A percentile compares a stretch with the other conserved stretches of the same genome.
Conservation (phyloP, 2,888 invertebrate species). For the Drosophila pseudotakahashii region DNA sequence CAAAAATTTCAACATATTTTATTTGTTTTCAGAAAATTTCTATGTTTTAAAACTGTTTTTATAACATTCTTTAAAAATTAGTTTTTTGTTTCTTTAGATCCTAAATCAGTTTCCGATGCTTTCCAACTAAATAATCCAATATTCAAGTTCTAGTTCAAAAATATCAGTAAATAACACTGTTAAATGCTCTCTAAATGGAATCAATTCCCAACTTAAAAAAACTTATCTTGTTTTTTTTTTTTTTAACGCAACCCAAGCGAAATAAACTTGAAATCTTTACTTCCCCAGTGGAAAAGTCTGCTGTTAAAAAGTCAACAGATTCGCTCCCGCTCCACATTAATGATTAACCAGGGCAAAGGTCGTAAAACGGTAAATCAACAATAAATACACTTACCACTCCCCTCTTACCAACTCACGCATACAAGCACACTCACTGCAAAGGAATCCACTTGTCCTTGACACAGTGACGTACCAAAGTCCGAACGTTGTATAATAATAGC, state of each 20-base stretch:
- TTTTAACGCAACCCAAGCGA: background rate
- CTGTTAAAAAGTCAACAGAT: slow-evolving; percentile 27
- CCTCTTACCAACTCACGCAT: slow-evolving; percentile 16
- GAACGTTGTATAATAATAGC: slow-evolving; percentile 45
- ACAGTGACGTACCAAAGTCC: slow-evolving; percentile 67
- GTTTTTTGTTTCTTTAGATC: no score
- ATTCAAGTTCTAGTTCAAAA: no score
- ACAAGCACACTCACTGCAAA: slow-evolving; percentile 12
- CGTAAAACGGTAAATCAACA: slow-evolving; percentile 44
- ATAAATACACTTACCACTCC: slow-evolving; percentile 34
- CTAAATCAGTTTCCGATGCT: no score
- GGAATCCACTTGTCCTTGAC: slow-evolving; percentile 77
- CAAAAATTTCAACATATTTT: no score
- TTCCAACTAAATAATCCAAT: no score
- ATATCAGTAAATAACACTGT: no score
- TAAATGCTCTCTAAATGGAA: no score
- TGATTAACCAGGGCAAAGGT: slow-evolving; percentile 33
- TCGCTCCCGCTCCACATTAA: slow-evolving; percentile 12
- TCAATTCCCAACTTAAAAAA: no score
- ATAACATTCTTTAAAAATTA: no score
- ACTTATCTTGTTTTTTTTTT: no score
- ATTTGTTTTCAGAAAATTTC: no score
- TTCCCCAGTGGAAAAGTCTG: background rate
- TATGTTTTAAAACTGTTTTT: no score
- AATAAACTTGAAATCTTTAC: background rate